Percentiles rank a stretch among this genome's conserved stretches.
These are phyloP conservation scores for Drosophila subsilvestris DNA, from an alignment of 2,888 invertebrate genomes.

Conservation along the genomic window DNA sequence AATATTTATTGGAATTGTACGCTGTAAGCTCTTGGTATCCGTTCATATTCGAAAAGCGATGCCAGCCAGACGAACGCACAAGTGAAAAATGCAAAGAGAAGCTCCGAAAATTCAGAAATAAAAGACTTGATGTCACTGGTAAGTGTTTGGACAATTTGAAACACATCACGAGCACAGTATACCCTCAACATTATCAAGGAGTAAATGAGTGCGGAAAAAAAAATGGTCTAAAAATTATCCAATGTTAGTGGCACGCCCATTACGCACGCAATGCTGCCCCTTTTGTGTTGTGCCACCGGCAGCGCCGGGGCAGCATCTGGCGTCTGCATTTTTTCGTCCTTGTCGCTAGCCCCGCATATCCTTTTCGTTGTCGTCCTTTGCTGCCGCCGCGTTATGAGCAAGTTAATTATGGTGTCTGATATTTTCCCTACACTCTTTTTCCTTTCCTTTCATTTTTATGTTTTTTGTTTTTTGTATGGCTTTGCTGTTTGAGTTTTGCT, in stretches of 20 bases:
- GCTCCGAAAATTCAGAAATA: conserved; percentile 4
- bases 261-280: conserved; percentile 31
- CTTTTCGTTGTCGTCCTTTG: conserved; percentile 48
- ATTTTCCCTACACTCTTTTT: conserved; percentile 53
- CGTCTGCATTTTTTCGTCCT: conserved; percentile 43
- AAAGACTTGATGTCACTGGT: conserved; percentile 1
- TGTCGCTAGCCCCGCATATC: conserved; percentile 37
- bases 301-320: conserved; percentile 58
- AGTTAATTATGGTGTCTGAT: conserved; percentile 78
- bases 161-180: background rate
- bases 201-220: conserved; percentile 1
- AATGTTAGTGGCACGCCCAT: conserved; percentile 61
- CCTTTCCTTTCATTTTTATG: no score
- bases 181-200: background rate
- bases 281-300: conserved; percentile 3
- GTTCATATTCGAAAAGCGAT: no score
- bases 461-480: background rate
- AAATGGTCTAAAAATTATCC: conserved; percentile 41
- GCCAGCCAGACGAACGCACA: background rate
- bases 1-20: background rate
- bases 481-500: background rate
- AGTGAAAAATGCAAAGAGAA: conserved; percentile 7
- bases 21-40: no score
- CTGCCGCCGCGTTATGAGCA: conserved; percentile 69
- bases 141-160: no score